Base-by-base conservation (phyloP, 1,140 invertebrate species). In the Mya arenaria region DNA sequence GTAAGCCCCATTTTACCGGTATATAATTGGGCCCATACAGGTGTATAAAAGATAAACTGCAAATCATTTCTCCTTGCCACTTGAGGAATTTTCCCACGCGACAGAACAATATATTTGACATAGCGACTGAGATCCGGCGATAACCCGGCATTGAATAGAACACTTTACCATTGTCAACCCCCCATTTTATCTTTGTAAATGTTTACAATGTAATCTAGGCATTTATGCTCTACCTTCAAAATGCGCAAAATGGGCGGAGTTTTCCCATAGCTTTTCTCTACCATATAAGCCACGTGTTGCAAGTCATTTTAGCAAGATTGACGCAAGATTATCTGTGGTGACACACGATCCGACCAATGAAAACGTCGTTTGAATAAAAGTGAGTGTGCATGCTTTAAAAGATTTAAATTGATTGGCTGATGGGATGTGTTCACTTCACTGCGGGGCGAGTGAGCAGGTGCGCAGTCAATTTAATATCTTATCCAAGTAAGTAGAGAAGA, bases 81-180 rank as follows among this genome's bases (percentile, higher is more conserved):
- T 81, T 69, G 68, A 81, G 78, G 78, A 60, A 81, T 81, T 81
- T 81, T 81, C 78, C 78, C 78, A 81, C 78, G 78, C 66, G 66
- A 63, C 66, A n/a, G 32, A 34, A 69, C 66, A 58, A 78, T 78
- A 68, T 78, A 68, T 78, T 66, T 78, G 39, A 78, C 60, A 78
- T 66, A 78, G 62, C 63, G 62, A 68, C 63, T 28, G 28, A 30
- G 60, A 66, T 56, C 62, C 41, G 44, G 48, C 37, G 75, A 68
- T 78, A 66, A 68, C 65, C 75, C 15, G 28, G 44, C 28, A 66
- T 62, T 44, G 36, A 30, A 65, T 37, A 36, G 39, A 56, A 68
- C 75, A 78, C 75, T 68, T 55, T 41, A 25, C 75, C 41, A 78
- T 78, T 78, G 75, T 78, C 75, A 78, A 48, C 36, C 37, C 63